phyloP scores from a whole-genome alignment of 30 jellyfish, hydroid and myxozoan genomes.

The Nemopilema nomurai region DNA sequence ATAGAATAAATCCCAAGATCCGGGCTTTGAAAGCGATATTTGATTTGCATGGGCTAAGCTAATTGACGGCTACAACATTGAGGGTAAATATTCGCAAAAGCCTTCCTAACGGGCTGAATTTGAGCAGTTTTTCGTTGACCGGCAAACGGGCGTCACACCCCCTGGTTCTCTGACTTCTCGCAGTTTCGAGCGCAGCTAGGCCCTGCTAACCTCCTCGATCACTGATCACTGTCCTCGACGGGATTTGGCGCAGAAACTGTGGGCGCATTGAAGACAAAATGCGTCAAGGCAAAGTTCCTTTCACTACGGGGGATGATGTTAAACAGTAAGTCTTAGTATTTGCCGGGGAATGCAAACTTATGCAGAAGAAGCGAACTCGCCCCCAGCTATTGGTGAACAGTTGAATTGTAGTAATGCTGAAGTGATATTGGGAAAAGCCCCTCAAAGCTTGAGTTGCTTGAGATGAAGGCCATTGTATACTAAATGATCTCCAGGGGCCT shows the following conservation, averaged over 20 bases:
- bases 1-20: neutral
- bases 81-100: neutral
- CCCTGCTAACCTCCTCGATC: too few relatives aligned
- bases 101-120: neutral
- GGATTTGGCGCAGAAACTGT: neutral
- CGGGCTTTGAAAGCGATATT: neutral
- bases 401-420: too few relatives aligned
- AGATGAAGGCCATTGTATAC: too few relatives aligned
- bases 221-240: neutral
- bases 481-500: too few relatives aligned
- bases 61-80: neutral
- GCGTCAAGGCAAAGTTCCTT: neutral
- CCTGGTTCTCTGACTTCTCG: too few relatives aligned
- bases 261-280: too few relatives aligned
- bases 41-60: neutral
- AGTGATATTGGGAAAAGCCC: too few relatives aligned
- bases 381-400: too few relatives aligned
- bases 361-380: neutral
- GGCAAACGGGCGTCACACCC: too few relatives aligned
- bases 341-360: neutral
- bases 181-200: too few relatives aligned
- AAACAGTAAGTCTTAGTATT: neutral
- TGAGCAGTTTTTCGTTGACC: neutral
- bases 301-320: neutral
- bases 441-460: too few relatives aligned